phyloP scores from a whole-genome alignment of 1,140 invertebrate genomes.

The Hyphantria cunea region DNA sequence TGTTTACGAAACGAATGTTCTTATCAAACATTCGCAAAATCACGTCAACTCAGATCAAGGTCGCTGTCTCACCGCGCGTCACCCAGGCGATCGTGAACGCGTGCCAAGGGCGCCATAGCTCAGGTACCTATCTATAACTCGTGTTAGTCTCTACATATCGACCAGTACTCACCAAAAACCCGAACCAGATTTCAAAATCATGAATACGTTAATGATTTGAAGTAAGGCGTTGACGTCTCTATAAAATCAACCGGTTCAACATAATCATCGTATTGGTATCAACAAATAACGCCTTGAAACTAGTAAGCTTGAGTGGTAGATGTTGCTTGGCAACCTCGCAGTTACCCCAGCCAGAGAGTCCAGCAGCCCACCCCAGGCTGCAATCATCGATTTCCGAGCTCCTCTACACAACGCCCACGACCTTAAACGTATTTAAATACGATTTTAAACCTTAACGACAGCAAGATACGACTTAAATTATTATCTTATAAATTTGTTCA shows the following conservation, averaged over 20 bases:
- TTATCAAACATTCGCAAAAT: constrained; percentile 20
- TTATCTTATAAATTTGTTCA: background rate
- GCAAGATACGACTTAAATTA: background rate
- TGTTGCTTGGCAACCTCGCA: constrained; percentile 21
- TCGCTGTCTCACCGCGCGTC: constrained; percentile 18
- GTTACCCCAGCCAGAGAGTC: constrained; percentile 10
- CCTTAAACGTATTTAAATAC: background rate
- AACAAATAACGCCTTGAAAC: background rate
- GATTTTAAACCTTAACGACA: constrained; percentile 2
- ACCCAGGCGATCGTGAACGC: constrained; percentile 29
- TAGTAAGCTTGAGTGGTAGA: constrained; percentile 13
- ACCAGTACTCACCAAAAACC: background rate
- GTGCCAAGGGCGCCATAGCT: constrained; percentile 15
- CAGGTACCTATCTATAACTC: background rate
- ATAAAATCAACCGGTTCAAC: no score
- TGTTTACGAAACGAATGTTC: background rate
- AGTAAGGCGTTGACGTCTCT: no score
- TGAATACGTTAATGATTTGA: no score
- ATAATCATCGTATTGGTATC: background rate
- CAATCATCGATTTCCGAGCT: constrained; percentile 17
- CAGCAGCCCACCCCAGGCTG: constrained; percentile 23
- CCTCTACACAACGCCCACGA: background rate
- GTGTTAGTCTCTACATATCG: background rate
- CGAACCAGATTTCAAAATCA: background rate
- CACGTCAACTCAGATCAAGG: constrained; percentile 30